Evolutionary conservation across 2,888 invertebrate species (phyloP), one percentile per base, ranked within the genome.

Genomic region (Cyaniris semiargus): DNA sequence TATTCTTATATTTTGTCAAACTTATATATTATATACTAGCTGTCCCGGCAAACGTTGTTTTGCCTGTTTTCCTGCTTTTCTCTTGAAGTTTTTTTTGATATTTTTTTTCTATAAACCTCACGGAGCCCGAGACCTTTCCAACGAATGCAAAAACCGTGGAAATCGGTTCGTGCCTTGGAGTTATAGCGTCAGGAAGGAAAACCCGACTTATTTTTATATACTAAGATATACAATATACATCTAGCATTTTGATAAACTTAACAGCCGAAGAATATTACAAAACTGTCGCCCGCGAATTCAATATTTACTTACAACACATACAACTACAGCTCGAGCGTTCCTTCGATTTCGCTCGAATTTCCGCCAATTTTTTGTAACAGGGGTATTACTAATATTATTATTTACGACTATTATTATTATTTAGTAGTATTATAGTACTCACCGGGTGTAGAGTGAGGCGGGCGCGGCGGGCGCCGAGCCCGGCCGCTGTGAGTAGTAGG

Each of bases 401-500:
- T 44, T 44, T 44, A 44, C 10, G 10, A 21, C 1, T 60, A 23
- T 60, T 23, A 23, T 31, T 66, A 27, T 66, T 27, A 66, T 66
- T 21, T 23, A 58, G 21, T 13, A 60, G 23, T 23, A 66, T 58
- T n/a, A 70, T 27, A 27, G 27, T 27, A 56, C 31, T 78, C 60
- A 38, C 77, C 31, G 78, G 38, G 81, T 81, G 83, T 86, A 80
- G 88, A 87, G 85, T 83, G 86, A 76, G 83, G 85, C 84, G 87
- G 86, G 89, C 93, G 91, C 92, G 94, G 92, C 94, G 88, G 89
- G 94, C 94, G 90, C 93, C 93, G 90, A 91, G 92, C 90, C 89
- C 91, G 90, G 91, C 89, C 89, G 89, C 88, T 89, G 90, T 90
- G 91, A 86, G 90, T 85, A 79, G 81, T 84, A 86, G 85, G 78